Evolutionary conservation across 2,113 vertebrate genomes (phyloP).

Genomic region (Vidua chalybeata): DNA sequence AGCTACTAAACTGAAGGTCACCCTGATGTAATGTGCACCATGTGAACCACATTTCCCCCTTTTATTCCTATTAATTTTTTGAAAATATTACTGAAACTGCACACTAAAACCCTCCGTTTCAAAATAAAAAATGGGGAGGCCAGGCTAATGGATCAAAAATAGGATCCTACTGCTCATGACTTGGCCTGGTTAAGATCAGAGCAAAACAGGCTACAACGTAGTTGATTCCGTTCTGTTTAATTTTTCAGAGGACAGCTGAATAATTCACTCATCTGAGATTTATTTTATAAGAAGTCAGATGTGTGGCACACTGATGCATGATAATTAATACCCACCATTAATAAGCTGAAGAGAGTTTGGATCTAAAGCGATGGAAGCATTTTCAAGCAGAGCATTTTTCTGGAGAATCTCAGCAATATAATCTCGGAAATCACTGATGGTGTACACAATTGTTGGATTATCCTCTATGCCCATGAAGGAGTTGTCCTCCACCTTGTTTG

Average conservation of each 20-base stretch:
- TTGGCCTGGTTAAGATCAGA: neutral
- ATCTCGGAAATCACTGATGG: slow-evolving; percentile 79
- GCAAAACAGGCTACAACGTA: neutral
- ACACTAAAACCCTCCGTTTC: neutral
- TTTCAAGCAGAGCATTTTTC: slow-evolving; percentile 81
- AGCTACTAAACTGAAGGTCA: neutral
- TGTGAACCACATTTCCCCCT: fast-evolving
- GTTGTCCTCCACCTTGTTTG: slow-evolving; percentile 87
- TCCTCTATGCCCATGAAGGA: slow-evolving; percentile 77
- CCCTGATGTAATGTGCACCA: neutral
- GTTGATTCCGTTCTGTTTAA: neutral
- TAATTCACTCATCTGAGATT: neutral
- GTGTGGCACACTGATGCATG: neutral
- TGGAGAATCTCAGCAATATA: slow-evolving; percentile 79
- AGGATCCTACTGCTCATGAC: neutral
- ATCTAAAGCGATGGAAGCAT: slow-evolving; percentile 77
- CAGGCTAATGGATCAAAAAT: neutral
- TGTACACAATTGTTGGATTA: slow-evolving; percentile 80
- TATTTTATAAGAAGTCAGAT: neutral
- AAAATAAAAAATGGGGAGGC: neutral
- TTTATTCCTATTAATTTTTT: neutral
- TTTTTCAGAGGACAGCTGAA: neutral
- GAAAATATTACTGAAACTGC: neutral
- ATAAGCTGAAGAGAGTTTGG: slow-evolving; percentile 76
- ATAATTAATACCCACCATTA: slow-evolving; percentile 73